Percentiles rank a stretch among this genome's conserved stretches.
Conservation (phyloP, 2,113 vertebrate genomes). For the Chiloscyllium plagiosum region DNA sequence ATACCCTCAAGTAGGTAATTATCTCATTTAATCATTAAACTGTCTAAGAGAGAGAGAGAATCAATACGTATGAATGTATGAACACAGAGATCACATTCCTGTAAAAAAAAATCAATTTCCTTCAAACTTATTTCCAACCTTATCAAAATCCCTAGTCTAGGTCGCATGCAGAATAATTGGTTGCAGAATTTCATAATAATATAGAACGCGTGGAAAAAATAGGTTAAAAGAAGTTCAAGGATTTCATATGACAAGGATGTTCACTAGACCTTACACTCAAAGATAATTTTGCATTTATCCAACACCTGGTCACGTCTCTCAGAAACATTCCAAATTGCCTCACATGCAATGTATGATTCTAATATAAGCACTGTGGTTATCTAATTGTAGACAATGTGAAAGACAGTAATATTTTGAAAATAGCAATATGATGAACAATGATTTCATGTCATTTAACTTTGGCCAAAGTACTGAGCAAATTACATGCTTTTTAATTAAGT, state of each 20-base stretch:
- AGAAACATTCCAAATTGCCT: background rate
- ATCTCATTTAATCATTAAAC: background rate
- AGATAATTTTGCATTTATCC: background rate
- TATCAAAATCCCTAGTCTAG: background rate
- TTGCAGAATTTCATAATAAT: background rate
- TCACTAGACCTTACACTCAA: background rate
- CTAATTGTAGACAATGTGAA: background rate
- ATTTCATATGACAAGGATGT: background rate
- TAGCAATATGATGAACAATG: background rate
- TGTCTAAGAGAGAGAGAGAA: background rate
- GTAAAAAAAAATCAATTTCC: background rate
- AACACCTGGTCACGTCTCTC: background rate
- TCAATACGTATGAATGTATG: background rate
- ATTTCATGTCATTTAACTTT: background rate
- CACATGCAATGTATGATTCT: background rate
- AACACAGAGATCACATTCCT: background rate
- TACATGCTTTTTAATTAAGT: background rate
- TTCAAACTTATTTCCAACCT: background rate
- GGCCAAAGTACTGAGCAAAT: background rate
- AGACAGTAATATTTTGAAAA: background rate
- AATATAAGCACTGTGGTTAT: background rate
- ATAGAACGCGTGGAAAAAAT: background rate
- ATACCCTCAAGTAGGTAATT: background rate
- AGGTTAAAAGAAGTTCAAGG: background rate
- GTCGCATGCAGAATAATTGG: background rate